phyloP scores from a whole-genome alignment of 2,113 vertebrate genomes.

The Corythornis madagascariensis region DNA sequence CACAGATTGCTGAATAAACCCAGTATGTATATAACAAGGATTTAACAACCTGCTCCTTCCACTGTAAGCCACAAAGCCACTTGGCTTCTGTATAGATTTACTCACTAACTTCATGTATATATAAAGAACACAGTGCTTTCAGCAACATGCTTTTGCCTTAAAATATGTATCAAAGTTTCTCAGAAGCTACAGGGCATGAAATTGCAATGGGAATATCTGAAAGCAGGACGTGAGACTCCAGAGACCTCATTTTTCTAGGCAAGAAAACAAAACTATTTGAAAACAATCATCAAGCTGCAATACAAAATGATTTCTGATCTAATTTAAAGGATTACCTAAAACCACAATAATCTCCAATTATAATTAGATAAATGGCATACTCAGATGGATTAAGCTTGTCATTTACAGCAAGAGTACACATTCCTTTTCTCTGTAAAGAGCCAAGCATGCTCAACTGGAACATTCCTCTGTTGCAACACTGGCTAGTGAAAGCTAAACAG shows the following conservation, averaged over 20 bases:
- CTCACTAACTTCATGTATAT: not conserved
- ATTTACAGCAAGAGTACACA: not conserved
- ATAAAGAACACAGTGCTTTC: not conserved
- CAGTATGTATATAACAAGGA: not conserved
- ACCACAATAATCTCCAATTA: conserved; percentile 8
- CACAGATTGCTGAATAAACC: not conserved
- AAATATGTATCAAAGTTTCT: not conserved
- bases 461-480: not conserved
- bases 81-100: fast-evolving
- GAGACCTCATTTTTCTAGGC: not conserved
- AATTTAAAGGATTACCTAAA: conserved; percentile 49
- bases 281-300: not conserved
- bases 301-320: conserved; percentile 12
- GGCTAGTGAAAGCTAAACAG: not conserved
- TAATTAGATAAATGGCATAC: conserved; percentile 44
- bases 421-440: not conserved
- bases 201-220: not conserved
- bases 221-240: not conserved
- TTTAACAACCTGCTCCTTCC: not conserved
- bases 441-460: not conserved
- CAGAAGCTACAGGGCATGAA: not conserved
- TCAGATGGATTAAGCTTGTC: conserved; percentile 39
- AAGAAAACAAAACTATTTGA: not conserved
- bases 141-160: not conserved
- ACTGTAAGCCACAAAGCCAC: not conserved